Base-by-base conservation (phyloP, 37 sponge, comb jelly and placozoan genomes). In the Lycopodina hypogea region DNA sequence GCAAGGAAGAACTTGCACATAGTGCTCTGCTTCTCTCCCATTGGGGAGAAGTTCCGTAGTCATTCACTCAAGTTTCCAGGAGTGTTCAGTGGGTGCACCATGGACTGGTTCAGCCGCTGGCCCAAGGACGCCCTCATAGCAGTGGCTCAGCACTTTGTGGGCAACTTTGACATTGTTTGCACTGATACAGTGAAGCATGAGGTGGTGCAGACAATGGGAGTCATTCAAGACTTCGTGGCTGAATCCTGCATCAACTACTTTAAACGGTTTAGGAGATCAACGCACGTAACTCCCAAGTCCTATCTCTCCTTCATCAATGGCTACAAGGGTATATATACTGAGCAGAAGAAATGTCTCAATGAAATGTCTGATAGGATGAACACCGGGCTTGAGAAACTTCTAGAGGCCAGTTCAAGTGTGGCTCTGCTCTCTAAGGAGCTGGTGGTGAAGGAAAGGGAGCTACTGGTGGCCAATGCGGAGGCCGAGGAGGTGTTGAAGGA, bases 41-140 rank as follows among this genome's bases (percentile, higher is more conserved):
- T 95, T 56, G 99, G 99, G 15, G 99, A 99, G 79, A 99, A 99
- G 85, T 99, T 99, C 81, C 85, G 99, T 32, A 96, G 92, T 29
- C 81, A 96, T 15, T 77, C 94, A 33, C 87, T 99, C 51, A 99
- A 99, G 84, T 99, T 99, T 83, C 99, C 99, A 17, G 99, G 97
- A 21, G 85, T 99, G 34, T 93, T 99, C 83, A 94, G 95, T 75
- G 99, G 99, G 23, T 96, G 99, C 73, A 99, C 99, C 22, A 99
- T 99, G 99, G 99, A 99, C 82, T 99, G 99, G 99, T 99, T 99
- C 84, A 96, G 90, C 82, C 97, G 99, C 56, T 99, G 99, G 99
- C 99, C 99, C 66, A 99, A 99, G 69, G 99, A 99, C 69, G 99
- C 99, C 30, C 85, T 99, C 45, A 84, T 94, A 41, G 99, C 97